phyloP scores from a whole-genome alignment of 2,888 invertebrate species.

The Polyommatus iphigenia region DNA sequence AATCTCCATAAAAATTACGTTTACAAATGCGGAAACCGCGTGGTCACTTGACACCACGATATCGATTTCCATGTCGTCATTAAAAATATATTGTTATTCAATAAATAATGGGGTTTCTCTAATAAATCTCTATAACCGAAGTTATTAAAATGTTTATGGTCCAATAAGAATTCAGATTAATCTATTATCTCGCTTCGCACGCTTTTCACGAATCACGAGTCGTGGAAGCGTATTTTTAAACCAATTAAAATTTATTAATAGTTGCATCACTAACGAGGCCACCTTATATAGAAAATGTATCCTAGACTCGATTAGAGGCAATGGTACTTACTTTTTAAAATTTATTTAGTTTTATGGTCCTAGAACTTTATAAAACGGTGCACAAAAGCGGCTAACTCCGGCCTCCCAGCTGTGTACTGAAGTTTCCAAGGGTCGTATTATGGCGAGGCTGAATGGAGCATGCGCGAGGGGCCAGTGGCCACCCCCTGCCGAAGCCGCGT shows the following conservation, averaged over 20 bases:
- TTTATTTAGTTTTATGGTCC: constrained; percentile 69
- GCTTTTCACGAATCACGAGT: constrained; percentile 31
- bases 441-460: constrained; percentile 64
- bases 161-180: constrained; percentile 15
- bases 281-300: constrained; percentile 10
- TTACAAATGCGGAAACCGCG: constrained; percentile 23
- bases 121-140: neutral
- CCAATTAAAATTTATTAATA: constrained; percentile 30
- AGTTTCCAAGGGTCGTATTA: constrained; percentile 61
- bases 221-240: constrained; percentile 38
- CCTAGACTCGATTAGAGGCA: constrained; percentile 28
- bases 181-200: constrained; percentile 19
- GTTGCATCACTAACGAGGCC: neutral
- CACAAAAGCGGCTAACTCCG: constrained; percentile 43
- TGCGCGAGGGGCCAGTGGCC: constrained; percentile 66
- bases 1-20: constrained; percentile 7
- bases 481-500: constrained; percentile 61
- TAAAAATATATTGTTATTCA: neutral
- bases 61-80: constrained; percentile 23
- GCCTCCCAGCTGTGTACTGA: constrained; percentile 68
- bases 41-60: constrained; percentile 7
- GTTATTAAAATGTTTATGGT: neutral
- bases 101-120: neutral
- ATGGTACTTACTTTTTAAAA: constrained; percentile 65
- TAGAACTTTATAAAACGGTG: constrained; percentile 47